Conservation (phyloP, 2,113 vertebrate species). For the Probosciger aterrimus region DNA sequence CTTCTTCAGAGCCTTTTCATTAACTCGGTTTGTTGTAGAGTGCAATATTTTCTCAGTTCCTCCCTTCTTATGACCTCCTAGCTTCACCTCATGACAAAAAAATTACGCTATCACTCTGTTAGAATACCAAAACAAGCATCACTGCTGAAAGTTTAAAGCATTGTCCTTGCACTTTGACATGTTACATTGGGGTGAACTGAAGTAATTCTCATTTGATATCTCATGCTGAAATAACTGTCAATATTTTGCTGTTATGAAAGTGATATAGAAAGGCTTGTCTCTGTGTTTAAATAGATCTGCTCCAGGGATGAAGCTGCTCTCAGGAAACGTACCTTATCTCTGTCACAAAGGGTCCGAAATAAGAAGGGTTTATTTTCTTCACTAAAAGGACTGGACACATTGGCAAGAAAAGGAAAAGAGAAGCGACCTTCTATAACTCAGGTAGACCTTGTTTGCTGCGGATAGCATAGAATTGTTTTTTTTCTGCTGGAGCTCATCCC, state of each 20-base stretch:
- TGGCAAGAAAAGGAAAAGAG: slow-evolving; percentile 87
- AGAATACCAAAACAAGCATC: background rate
- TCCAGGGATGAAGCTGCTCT: slow-evolving; percentile 90
- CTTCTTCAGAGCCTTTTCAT: background rate
- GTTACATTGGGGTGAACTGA: background rate
- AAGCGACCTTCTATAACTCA: slow-evolving; percentile 88
- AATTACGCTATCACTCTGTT: rapidly evolving
- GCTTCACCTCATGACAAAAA: background rate
- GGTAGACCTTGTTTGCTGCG: slow-evolving; percentile 69
- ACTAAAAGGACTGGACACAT: slow-evolving; percentile 90
- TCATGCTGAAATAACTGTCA: background rate
- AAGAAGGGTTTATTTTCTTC: slow-evolving; percentile 94
- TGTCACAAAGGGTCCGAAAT: slow-evolving; percentile 76
- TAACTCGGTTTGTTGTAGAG: background rate
- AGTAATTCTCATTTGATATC: background rate
- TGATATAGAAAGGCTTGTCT: background rate
- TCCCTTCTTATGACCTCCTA: background rate
- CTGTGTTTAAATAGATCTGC: slow-evolving; percentile 81
- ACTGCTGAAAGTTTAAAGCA: background rate
- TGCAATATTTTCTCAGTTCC: background rate
- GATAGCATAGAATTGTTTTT: background rate
- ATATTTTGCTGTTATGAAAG: background rate
- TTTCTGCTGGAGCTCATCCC: background rate
- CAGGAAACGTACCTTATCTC: slow-evolving; percentile 87
- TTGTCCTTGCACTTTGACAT: background rate